A percentile compares a stretch with the other conserved stretches of the same genome.
Conservation (phyloP, 37 sponge, comb jelly and placozoan genomes). For the Lycopodina hypogea region DNA sequence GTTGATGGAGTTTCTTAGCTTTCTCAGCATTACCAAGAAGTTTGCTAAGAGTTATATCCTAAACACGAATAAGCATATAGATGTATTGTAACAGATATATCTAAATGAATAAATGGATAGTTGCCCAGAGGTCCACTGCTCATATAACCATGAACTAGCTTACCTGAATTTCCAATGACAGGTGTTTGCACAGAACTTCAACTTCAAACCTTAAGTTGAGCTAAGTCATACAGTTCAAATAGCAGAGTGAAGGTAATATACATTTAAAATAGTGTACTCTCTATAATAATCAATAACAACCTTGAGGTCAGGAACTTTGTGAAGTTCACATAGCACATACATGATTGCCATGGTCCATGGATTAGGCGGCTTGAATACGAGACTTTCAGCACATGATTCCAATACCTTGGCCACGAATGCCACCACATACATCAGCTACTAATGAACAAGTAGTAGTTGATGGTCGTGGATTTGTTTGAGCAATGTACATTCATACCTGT, state of each 20-base stretch:
- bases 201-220: constrained; percentile 96
- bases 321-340: constrained; percentile 86
- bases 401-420: constrained; percentile 97
- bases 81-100: not conserved
- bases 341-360: constrained; percentile 98
- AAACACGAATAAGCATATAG: not conserved
- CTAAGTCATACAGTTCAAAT: constrained; percentile 12
- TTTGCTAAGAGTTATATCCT: constrained; percentile 63
- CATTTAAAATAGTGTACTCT: too few relatives aligned
- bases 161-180: constrained; percentile 75
- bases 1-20: constrained; percentile 34
- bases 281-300: constrained; percentile 11
- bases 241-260: not conserved
- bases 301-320: constrained; percentile 87
- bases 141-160: not conserved
- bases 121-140: too few relatives aligned
- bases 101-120: too few relatives aligned
- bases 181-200: constrained; percentile 94
- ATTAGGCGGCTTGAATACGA: constrained; percentile 95
- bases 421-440: constrained; percentile 93
- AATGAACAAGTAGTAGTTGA: constrained; percentile 2
- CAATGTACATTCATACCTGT: constrained; percentile 42
- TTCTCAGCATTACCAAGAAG: constrained; percentile 47
- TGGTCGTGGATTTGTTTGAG: not conserved
- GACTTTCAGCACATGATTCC: constrained; percentile 82